These are phyloP conservation scores for Amphipoea lucens DNA, from an alignment of 2,888 invertebrate genomes.

Conservation along the genomic window DNA sequence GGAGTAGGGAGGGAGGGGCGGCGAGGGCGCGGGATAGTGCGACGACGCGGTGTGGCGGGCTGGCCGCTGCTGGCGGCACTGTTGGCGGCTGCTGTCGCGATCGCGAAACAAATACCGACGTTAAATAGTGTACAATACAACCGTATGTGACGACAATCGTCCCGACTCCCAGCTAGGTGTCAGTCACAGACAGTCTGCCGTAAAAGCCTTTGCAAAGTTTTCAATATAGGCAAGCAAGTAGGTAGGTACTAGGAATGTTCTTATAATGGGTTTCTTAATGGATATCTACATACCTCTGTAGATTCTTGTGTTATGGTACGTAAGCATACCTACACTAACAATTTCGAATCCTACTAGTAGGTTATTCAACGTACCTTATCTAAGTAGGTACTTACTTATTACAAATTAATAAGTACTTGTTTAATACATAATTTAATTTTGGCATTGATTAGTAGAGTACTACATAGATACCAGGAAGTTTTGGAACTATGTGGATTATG, in stretches of 20 bases:
- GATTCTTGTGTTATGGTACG: neutral
- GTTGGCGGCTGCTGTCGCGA: conserved; percentile 61
- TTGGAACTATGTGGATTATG: neutral
- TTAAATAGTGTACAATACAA: conserved; percentile 36
- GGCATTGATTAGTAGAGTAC: neutral
- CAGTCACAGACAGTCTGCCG: neutral
- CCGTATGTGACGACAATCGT: conserved; percentile 32
- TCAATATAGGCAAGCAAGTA: too few species aligned
- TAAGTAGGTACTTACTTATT: neutral
- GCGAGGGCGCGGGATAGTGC: conserved; percentile 72
- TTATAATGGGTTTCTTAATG: neutral
- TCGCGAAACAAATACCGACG: conserved; percentile 66
- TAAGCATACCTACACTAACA: neutral
- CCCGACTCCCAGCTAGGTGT: neutral
- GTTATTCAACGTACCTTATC: neutral
- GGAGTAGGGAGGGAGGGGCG: conserved; percentile 73
- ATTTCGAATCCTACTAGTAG: neutral
- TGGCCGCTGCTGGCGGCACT: conserved; percentile 13
- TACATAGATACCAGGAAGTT: neutral
- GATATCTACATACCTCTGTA: conserved; percentile 4
- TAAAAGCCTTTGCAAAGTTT: conserved; percentile 11
- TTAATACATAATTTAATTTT: neutral
- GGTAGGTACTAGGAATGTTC: neutral
- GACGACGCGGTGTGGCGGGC: conserved; percentile 53
- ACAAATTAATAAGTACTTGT: too few species aligned